Evolutionary conservation across 1,140 invertebrate species (phyloP), one percentile per base, ranked within the genome.

Genomic region (Glomeris maerens): DNA sequence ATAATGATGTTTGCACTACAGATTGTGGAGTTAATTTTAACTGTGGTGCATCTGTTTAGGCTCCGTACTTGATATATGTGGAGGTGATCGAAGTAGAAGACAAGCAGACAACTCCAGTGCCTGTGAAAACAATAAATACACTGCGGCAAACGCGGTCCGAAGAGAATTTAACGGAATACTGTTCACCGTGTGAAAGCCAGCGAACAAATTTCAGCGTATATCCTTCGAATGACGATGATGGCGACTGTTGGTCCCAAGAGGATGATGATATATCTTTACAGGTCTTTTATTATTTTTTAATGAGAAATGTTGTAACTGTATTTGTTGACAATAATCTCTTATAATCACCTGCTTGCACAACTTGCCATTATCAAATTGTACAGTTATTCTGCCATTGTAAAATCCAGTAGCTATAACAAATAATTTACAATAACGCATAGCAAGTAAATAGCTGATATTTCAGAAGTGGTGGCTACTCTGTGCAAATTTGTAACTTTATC

Each of bases 11-110:
- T 29, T 27, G 3, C 47, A 7, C 52, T 47, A 42, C 4, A 5
- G 40, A 21, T 42, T 21, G 5, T 42, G 40, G 40, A 4, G 25
- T 49, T 21, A 31, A 25, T 22, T 31, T 27, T 51, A 25, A 50
- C 7, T 49, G 45, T 10, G 5, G 20, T 21, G 23, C n/a, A 4
- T 52, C 4, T 51, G 5, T 5, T 3, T 65, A 90, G 82, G 91
- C 94, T 39, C 95, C 95, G 0, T 98, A 94, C 65, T 85, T 98
- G 62, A 84, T 98, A 59, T 98, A 97, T 67, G 84, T 96, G 27
- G 95, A 98, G 72, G 88, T 94, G 2, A 70, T 98, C 14, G 86
- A 93, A 69, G 89, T 94, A 27, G 80, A 87, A 23, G 86, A 95
- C 62, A 75, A 90, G 39, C 56, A 84, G 54, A 80, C 78, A 13